phyloP scores from a whole-genome alignment of 2,113 vertebrate species.

The Coptodon rendalli region DNA sequence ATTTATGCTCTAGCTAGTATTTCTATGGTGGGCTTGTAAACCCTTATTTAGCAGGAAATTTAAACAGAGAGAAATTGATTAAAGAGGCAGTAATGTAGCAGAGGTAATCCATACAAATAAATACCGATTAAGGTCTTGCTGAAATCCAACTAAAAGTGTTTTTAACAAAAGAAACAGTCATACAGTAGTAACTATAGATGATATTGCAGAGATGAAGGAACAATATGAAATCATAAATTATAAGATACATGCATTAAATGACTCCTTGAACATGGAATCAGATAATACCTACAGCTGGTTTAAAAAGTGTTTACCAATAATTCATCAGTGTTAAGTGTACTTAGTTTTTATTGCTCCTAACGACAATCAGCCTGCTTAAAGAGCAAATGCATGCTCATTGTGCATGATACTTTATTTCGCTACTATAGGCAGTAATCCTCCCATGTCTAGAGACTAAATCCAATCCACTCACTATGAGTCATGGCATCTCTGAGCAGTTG shows the following conservation, averaged over 20 bases:
- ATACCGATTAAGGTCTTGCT: not conserved
- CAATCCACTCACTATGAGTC: not conserved
- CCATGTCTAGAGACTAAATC: not conserved
- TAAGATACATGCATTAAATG: not conserved
- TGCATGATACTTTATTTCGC: not conserved
- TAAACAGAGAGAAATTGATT: not conserved
- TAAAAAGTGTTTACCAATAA: not conserved
- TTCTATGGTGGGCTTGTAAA: not conserved
- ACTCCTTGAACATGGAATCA: not conserved
- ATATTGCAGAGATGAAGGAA: not conserved
- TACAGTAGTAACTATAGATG: not conserved
- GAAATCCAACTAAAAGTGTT: not conserved
- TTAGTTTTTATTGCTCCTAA: too few relatives aligned
- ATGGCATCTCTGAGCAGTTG: not conserved
- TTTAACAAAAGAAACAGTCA: not conserved
- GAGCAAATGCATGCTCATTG: not conserved
- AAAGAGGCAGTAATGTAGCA: not conserved
- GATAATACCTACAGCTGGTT: rapidly evolving
- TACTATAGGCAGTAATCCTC: not conserved
- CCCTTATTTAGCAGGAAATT: not conserved
- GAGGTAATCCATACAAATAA: not conserved
- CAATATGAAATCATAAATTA: not conserved
- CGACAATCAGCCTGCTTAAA: not conserved
- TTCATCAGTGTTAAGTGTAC: not conserved
- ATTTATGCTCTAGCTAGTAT: not conserved